phyloP scores from a whole-genome alignment of 2,113 vertebrate species.

The Protobothrops mucrosquamatus region DNA sequence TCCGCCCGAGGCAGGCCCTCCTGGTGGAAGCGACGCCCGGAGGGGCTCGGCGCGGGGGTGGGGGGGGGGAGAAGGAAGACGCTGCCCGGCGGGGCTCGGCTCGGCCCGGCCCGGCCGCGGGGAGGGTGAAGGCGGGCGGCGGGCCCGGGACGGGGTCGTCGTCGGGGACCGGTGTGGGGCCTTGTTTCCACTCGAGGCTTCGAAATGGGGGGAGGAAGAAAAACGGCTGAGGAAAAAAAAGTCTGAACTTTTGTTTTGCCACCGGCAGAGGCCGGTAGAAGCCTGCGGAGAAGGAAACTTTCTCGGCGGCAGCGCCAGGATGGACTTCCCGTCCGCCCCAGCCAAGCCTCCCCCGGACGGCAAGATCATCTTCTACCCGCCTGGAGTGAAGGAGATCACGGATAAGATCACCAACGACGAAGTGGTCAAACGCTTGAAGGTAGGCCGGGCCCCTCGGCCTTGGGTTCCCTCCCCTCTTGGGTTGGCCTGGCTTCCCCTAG shows the following conservation, averaged over 20 bases:
- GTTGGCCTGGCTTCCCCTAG: neutral
- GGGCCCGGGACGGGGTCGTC: neutral
- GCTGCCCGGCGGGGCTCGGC: neutral
- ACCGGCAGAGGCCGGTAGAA: constrained; percentile 99
- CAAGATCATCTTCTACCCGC: constrained; percentile 89
- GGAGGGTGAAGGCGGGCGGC: neutral
- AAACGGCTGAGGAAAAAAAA: constrained; percentile 50
- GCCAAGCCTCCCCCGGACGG: constrained; percentile 85
- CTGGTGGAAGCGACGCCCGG: constrained; percentile 56
- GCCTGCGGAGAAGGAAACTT: constrained; percentile 83
- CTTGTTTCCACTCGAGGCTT: constrained; percentile 63
- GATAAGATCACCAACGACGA: constrained; percentile 99
- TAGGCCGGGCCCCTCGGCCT: constrained; percentile 55
- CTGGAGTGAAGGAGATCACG: constrained; percentile 97
- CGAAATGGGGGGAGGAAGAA: constrained; percentile 68
- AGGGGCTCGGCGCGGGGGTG: constrained; percentile 26
- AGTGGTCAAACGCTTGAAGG: constrained; percentile 97
- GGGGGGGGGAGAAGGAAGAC: neutral
- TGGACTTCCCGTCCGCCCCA: constrained; percentile 91
- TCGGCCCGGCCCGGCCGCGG: constrained; percentile 8
- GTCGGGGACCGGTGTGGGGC: constrained; percentile 20
- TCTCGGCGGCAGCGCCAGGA: constrained; percentile 74
- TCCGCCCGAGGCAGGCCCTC: constrained; percentile 49
- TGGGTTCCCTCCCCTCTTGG: no score
- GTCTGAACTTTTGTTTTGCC: constrained; percentile 98